Evolutionary conservation across 2,113 vertebrate genomes (phyloP).

Genomic region (Cygnus buccinator): DNA sequence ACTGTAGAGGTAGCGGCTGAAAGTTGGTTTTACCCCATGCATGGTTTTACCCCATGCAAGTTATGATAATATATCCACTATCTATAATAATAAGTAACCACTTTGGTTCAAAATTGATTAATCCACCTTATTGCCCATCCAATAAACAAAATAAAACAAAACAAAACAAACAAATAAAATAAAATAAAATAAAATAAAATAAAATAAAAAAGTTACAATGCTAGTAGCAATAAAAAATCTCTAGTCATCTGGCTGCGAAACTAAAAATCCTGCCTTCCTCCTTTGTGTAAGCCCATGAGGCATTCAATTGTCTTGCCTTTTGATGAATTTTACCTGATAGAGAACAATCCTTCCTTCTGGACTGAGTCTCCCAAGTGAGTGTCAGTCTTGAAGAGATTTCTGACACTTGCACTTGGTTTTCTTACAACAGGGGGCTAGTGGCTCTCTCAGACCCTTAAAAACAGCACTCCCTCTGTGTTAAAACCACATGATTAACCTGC

Average conservation of each 20-base stretch:
- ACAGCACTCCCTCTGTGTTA: background rate
- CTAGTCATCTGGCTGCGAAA: background rate
- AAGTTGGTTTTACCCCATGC: accelerated
- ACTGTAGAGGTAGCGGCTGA: background rate
- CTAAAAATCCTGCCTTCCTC: background rate
- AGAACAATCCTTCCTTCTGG: background rate
- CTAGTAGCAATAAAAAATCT: background rate
- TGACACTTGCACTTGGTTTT: background rate
- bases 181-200: accelerated
- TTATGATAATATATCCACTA: background rate
- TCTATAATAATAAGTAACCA: no score
- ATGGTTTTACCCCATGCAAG: background rate
- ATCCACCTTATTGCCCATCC: background rate
- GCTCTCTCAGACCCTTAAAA: background rate
- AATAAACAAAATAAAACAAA: no score
- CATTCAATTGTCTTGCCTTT: background rate
- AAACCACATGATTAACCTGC: background rate
- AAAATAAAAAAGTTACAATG: background rate
- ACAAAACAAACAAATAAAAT: no score
- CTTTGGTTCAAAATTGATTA: background rate
- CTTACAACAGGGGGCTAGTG: accelerated
- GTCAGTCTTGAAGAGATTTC: background rate
- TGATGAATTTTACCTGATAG: background rate
- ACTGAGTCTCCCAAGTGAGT: background rate
- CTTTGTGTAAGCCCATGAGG: background rate